Evolutionary conservation across 2,888 invertebrate species (phyloP), one percentile per base, ranked within the genome.

Genomic region (Patella caerulea): DNA sequence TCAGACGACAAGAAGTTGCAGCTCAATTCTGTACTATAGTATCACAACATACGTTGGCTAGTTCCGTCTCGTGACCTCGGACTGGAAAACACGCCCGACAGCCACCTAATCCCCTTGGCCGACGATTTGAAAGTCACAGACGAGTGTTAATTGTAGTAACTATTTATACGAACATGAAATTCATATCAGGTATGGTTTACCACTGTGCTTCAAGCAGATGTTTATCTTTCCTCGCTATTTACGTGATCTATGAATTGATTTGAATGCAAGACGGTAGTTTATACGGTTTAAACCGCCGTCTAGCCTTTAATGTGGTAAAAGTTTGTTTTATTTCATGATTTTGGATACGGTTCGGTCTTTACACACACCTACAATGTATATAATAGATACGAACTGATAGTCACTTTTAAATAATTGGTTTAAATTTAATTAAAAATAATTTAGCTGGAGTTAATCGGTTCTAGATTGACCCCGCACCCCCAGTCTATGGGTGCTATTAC

Each of bases 231-330:
- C 19, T 24, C 11, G 65, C 19, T 19, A 65, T 65, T 65, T 65
- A 24, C 65, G 65, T 65, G 65, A 65, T 65, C 65, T 65, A 19
- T 65, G 65, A 65, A 65, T 65, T 65, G 65, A 65, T 65, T 65
- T 65, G 19, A 65, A 65, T 19, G 45, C 45, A 45, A 45, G 45
- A 45, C 45, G 45, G 45, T 45, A 45, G 7, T 45, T 45, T 45
- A 45, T 7, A 9, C 7, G 45, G 45, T 45, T 45, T 45, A 45
- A 45, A 45, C 45, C 7, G 45, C 4, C 45, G 45, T 45, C 45
- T 45, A 45, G 45, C 45, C 45, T 45, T 45, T 45, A 45, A 45
- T 45, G 45, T 45, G 45, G 45, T 45, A 45, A 45, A 34, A 45
- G 45, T 45, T 45, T 45, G 45, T 45, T 45, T 7, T 45, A 45